phyloP scores from a whole-genome alignment of 1,140 invertebrate species.

The Acromyrmex echinatior region DNA sequence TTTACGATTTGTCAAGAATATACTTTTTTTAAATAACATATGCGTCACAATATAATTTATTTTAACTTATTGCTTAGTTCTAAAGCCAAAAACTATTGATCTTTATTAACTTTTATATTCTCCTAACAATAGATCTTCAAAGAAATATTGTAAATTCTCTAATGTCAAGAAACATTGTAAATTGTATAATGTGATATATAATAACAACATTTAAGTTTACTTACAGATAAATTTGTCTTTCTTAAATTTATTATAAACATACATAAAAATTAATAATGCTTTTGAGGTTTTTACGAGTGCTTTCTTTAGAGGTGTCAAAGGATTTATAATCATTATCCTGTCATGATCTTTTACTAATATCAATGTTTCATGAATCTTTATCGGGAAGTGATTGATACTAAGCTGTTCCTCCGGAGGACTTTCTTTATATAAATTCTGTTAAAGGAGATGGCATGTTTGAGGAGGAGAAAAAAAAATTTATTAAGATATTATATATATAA shows the following conservation, averaged over 20 bases:
- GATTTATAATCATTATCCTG: too few species aligned
- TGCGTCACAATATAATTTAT: background rate
- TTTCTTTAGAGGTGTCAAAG: background rate
- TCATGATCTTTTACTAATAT: too few species aligned
- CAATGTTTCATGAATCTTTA: background rate
- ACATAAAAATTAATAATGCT: slow-evolving; percentile 28
- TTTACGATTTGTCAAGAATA: background rate
- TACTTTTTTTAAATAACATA: background rate
- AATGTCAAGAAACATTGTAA: background rate
- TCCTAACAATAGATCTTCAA: background rate
- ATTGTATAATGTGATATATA: background rate
- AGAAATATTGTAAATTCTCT: background rate
- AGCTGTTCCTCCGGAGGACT: too few species aligned
- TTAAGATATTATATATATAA: background rate
- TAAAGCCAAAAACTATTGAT: background rate
- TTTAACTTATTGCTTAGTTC: background rate
- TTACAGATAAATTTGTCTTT: background rate
- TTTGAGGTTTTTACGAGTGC: slow-evolving; percentile 71
- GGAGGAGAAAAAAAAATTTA: too few species aligned
- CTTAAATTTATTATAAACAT: background rate
- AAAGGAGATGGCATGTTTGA: too few species aligned
- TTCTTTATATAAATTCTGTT: too few species aligned
- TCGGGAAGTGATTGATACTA: too few species aligned
- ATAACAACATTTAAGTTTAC: background rate
- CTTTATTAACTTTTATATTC: background rate